Conservation (phyloP, 2,113 vertebrate species). For the Orycteropus afer region DNA sequence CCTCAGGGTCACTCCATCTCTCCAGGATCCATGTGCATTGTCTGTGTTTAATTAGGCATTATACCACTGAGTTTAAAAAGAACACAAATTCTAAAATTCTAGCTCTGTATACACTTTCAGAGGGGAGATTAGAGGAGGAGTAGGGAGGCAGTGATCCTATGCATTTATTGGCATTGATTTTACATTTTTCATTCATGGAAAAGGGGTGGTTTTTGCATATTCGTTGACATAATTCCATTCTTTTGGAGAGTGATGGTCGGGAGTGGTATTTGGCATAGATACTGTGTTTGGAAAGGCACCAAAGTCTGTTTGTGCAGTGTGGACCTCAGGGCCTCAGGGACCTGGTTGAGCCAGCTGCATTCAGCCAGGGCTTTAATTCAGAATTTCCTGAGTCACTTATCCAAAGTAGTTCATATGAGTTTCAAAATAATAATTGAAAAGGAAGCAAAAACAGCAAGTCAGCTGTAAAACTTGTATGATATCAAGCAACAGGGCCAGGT, state of each 20-base stretch:
- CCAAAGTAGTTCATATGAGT: conserved; percentile 53
- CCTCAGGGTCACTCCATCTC: not conserved
- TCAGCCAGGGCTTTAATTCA: conserved; percentile 42
- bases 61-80: not conserved
- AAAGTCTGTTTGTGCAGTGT: not conserved
- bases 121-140: not conserved
- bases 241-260: not conserved
- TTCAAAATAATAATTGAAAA: conserved; percentile 63
- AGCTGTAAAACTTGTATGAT: conserved; percentile 41
- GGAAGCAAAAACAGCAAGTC: conserved; percentile 38
- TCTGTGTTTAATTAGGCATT: not conserved
- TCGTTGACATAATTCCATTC: not conserved
- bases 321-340: not conserved
- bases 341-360: conserved; percentile 42
- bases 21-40: not conserved
- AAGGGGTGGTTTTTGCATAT: not conserved
- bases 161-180: not conserved
- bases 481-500: not conserved
- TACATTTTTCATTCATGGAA: not conserved
- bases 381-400: conserved; percentile 65
- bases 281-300: conserved; percentile 17
- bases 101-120: not conserved
- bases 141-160: not conserved
- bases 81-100: not conserved
- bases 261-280: not conserved